phyloP scores from a whole-genome alignment of 2,888 invertebrate genomes.

The Galerucella nymphaeae region DNA sequence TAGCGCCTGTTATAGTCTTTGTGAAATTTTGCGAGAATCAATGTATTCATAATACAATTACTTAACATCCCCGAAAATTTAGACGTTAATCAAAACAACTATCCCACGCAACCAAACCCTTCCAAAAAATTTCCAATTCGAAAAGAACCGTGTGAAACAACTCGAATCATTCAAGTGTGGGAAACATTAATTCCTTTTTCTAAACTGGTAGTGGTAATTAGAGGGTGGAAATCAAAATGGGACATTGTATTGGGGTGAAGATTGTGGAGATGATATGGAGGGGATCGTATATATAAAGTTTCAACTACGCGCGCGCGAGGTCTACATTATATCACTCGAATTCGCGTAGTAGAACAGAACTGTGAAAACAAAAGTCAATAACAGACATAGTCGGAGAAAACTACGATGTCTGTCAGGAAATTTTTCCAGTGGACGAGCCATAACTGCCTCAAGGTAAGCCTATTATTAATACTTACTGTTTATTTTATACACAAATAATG shows the following conservation, averaged over 20 bases:
- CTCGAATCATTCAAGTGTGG: conserved; percentile 51
- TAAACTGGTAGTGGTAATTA: conserved; percentile 56
- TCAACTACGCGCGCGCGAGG: conserved; percentile 28
- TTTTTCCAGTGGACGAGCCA: conserved; percentile 54
- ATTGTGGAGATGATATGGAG: conserved; percentile 33
- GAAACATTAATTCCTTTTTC: conserved; percentile 52
- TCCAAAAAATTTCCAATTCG: conserved; percentile 16
- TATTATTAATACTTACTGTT: conserved; percentile 16
- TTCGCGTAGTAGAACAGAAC: conserved; percentile 23
- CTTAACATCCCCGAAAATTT: neutral
- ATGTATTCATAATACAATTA: neutral
- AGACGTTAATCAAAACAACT: conserved; percentile 26
- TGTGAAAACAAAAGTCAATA: conserved; percentile 34
- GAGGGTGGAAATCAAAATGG: conserved; percentile 51
- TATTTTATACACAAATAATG: neutral
- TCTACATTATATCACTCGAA: conserved; percentile 39
- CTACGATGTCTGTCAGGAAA: conserved; percentile 54
- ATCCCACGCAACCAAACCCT: conserved; percentile 21
- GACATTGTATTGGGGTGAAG: conserved; percentile 40
- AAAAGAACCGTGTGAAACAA: conserved; percentile 46
- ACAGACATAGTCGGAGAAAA: conserved; percentile 23
- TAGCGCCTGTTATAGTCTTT: no score
- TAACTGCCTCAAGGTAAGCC: conserved; percentile 57
- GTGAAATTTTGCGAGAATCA: no score
- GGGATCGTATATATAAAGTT: conserved; percentile 19